Conservation (phyloP, 2,888 invertebrate genomes). For the Eurytoma californica region DNA sequence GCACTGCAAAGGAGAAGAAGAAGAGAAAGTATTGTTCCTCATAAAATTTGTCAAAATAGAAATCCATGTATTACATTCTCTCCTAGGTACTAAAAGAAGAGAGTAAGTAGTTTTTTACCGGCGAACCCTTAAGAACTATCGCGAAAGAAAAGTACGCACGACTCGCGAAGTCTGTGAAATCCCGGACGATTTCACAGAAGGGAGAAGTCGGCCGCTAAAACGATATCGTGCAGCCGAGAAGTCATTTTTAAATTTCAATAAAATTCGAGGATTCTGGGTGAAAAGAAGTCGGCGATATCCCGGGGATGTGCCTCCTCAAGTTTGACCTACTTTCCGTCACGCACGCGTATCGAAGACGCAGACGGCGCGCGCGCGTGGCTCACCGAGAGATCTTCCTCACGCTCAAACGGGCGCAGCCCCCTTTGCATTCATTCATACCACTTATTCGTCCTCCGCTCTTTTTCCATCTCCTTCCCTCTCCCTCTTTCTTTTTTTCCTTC, state of each 20-base stretch:
- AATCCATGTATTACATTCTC: too few species aligned
- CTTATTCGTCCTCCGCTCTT: background rate
- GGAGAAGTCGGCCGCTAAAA: background rate
- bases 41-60: too few species aligned
- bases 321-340: conserved; percentile 50
- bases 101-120: too few species aligned
- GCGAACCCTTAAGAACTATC: too few species aligned
- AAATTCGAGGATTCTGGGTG: background rate
- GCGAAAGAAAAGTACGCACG: too few species aligned
- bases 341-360: conserved; percentile 5
- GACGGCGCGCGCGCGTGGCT: background rate
- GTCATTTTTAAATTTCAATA: conserved; percentile 16
- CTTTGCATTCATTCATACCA: too few species aligned
- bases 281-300: background rate
- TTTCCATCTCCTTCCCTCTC: background rate
- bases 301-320: conserved; percentile 25
- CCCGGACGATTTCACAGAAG: background rate
- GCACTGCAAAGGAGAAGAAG: too few species aligned
- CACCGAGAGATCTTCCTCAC: background rate
- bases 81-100: too few species aligned
- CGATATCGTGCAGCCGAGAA: background rate
- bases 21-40: too few species aligned
- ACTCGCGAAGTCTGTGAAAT: too few species aligned
- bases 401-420: background rate
- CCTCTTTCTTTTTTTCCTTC: background rate